These are phyloP conservation scores for Aspidoscelis tigris DNA, from an alignment of 2,113 vertebrate species.

Conservation along the genomic window DNA sequence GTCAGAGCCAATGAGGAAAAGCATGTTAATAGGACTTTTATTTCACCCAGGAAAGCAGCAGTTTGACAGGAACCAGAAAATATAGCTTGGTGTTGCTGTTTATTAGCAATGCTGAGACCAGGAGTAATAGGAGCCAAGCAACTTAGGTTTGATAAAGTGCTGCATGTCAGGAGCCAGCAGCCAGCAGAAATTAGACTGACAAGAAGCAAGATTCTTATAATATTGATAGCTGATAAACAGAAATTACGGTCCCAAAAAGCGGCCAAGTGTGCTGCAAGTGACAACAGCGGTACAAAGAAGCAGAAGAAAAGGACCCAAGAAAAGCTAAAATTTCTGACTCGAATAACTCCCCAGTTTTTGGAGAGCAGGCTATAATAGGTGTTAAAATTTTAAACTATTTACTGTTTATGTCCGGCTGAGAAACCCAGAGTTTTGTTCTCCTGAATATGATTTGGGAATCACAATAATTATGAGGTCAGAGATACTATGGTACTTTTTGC, in stretches of 20 bases:
- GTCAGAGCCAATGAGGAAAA: slow-evolving; percentile 93
- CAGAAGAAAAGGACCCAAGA: background rate
- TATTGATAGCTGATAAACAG: slow-evolving; percentile 45
- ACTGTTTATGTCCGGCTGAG: background rate
- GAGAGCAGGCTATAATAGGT: background rate
- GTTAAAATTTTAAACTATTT: background rate
- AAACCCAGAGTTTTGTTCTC: background rate
- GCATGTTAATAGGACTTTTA: slow-evolving; percentile 97
- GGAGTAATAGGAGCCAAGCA: slow-evolving; percentile 85
- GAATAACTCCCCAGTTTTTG: background rate
- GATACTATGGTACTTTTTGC: too few species aligned
- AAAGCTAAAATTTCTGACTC: background rate
- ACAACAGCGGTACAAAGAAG: fast-evolving
- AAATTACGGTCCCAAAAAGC: background rate
- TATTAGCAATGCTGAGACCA: slow-evolving; percentile 81
- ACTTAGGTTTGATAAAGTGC: slow-evolving; percentile 83
- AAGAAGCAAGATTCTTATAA: slow-evolving; percentile 56
- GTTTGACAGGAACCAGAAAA: slow-evolving; percentile 84
- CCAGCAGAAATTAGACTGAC: slow-evolving; percentile 73
- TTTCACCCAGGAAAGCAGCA: slow-evolving; percentile 86
- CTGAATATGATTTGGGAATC: background rate
- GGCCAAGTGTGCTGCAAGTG: background rate
- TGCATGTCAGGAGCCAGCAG: slow-evolving; percentile 75
- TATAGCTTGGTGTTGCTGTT: slow-evolving; percentile 80
- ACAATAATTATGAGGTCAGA: background rate